Evolutionary conservation across 2,888 invertebrate genomes (phyloP).

Genomic region (Agrotis exclamationis): DNA sequence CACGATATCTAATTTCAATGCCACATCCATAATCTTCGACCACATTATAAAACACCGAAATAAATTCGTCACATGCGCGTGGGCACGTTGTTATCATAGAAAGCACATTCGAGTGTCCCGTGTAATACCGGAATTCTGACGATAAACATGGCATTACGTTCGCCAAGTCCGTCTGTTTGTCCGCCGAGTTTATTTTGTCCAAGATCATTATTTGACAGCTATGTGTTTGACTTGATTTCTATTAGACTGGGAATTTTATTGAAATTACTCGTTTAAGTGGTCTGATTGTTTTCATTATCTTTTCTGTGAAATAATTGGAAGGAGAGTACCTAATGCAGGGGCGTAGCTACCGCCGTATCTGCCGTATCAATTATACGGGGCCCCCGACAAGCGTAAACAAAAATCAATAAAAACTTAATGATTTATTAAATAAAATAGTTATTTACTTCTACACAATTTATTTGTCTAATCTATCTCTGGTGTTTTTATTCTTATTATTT

Average conservation of each 20-base stretch:
- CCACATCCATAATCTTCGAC: slow-evolving; percentile 33
- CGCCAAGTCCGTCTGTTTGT: slow-evolving; percentile 60
- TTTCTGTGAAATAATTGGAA: background rate
- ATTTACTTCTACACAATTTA: too few species aligned
- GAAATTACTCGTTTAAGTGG: slow-evolving; percentile 28
- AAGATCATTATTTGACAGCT: slow-evolving; percentile 66
- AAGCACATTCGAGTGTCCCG: slow-evolving; percentile 82
- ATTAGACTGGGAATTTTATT: slow-evolving; percentile 52
- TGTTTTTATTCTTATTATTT: too few species aligned
- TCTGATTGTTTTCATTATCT: slow-evolving; percentile 10
- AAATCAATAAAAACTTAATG: too few species aligned
- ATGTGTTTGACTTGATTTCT: slow-evolving; percentile 62
- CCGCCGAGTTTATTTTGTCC: slow-evolving; percentile 65
- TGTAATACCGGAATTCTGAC: slow-evolving; percentile 84
- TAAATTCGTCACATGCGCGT: slow-evolving; percentile 76
- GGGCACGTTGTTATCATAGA: slow-evolving; percentile 82
- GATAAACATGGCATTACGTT: slow-evolving; percentile 77
- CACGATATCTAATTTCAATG: too few species aligned
- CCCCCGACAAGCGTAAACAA: too few species aligned
- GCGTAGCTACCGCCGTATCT: too few species aligned
- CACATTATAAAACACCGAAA: slow-evolving; percentile 51
- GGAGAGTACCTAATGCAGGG: too few species aligned
- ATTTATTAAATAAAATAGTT: too few species aligned
- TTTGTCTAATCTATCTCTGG: too few species aligned
- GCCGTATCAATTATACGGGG: too few species aligned